Evolutionary conservation across 2,888 invertebrate genomes (phyloP).

Genomic region (Drosophila peninsularis): DNA sequence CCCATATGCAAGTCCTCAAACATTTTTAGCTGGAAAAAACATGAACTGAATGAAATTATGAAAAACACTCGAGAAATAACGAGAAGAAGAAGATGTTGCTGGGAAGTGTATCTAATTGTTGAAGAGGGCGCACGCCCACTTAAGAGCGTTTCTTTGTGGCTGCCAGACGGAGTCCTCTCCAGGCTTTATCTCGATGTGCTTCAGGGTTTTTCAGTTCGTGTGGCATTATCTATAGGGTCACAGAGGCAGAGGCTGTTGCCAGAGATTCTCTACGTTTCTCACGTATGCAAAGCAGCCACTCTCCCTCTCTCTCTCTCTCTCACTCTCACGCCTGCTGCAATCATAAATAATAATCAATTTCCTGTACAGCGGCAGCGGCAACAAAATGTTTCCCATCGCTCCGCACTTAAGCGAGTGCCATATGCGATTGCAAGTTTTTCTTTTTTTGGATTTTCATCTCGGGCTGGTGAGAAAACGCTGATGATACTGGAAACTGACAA

Average conservation of each 20-base stretch:
- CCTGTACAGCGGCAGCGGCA: slow-evolving; percentile 49
- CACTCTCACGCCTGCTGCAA: slow-evolving; percentile 41
- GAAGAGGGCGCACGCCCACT: slow-evolving; percentile 65
- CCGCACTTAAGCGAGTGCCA: slow-evolving; percentile 58
- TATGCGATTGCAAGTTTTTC: slow-evolving; percentile 68
- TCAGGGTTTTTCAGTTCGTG: slow-evolving; percentile 24
- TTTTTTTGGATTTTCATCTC: slow-evolving; percentile 13
- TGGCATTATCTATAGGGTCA: slow-evolving; percentile 50
- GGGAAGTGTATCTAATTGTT: slow-evolving; percentile 67
- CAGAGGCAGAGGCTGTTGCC: slow-evolving; percentile 1
- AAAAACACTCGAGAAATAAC: slow-evolving; percentile 60
- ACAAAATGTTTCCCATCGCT: slow-evolving; percentile 76
- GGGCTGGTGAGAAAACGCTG: slow-evolving; percentile 62
- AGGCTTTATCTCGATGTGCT: slow-evolving; percentile 18
- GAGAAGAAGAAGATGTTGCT: slow-evolving; percentile 1
- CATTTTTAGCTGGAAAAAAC: slow-evolving; percentile 48
- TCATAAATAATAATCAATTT: slow-evolving; percentile 81
- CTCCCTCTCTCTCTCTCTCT: not conserved
- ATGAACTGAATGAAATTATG: slow-evolving; percentile 18
- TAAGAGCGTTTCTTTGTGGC: slow-evolving; percentile 53
- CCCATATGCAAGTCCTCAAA: slow-evolving; percentile 61
- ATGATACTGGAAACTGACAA: slow-evolving; percentile 68
- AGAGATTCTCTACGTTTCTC: slow-evolving; percentile 44
- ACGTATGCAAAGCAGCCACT: slow-evolving; percentile 49
- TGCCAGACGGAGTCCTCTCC: slow-evolving; percentile 16